Evolutionary conservation across 1,140 invertebrate genomes (phyloP).

Genomic region (Orchestia grillus): DNA sequence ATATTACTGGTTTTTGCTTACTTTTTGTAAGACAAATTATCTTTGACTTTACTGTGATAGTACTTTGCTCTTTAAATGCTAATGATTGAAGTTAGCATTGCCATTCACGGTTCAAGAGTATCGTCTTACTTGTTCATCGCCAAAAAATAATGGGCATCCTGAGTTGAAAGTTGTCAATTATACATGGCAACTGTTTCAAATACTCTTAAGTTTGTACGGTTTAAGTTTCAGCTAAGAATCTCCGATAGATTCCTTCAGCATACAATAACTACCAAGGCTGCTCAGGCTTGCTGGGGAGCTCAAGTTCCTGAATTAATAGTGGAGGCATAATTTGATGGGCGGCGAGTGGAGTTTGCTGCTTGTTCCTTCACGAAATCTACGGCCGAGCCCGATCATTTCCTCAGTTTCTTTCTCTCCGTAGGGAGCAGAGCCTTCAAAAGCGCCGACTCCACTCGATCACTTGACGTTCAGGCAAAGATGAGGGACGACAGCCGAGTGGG

Average conservation of each 20-base stretch:
- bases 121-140: background rate
- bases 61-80: background rate
- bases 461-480: background rate
- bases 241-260: background rate
- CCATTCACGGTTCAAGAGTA: background rate
- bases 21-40: background rate
- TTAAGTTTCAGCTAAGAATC: background rate
- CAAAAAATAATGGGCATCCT: background rate
- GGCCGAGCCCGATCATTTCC: background rate
- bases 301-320: background rate
- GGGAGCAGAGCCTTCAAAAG: constrained; percentile 9
- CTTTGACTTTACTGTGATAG: background rate
- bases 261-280: background rate
- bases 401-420: background rate
- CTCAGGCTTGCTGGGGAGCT: background rate
- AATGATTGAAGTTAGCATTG: background rate
- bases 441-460: constrained; percentile 27
- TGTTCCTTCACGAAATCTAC: background rate
- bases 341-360: background rate
- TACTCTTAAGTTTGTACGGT: background rate
- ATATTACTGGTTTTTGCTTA: background rate
- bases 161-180: background rate
- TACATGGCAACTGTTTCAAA: background rate
- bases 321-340: background rate
- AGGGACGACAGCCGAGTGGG: background rate